phyloP scores from a whole-genome alignment of 1,140 invertebrate species.

The Geopemphigus sp. region DNA sequence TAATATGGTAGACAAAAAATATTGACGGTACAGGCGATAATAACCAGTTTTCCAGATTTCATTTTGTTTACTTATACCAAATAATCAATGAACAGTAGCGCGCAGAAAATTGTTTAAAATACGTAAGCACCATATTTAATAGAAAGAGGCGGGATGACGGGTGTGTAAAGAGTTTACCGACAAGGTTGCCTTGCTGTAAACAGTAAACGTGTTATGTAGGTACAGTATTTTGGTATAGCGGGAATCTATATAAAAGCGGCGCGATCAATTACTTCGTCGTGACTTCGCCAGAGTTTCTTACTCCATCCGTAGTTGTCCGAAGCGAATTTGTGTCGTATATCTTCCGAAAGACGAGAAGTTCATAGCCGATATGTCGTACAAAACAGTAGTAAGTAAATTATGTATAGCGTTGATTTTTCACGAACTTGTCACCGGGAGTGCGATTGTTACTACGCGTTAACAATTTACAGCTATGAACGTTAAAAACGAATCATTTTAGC shows the following conservation, averaged over 20 bases:
- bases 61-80: too few relatives aligned
- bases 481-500: too few relatives aligned
- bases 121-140: too few relatives aligned
- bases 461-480: too few relatives aligned
- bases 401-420: neutral
- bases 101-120: too few relatives aligned
- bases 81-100: too few relatives aligned
- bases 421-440: too few relatives aligned
- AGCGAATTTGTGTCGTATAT: neutral
- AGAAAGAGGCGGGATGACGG: neutral
- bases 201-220: neutral
- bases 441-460: too few relatives aligned
- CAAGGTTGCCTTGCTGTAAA: neutral
- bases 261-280: neutral
- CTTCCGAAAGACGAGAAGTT: neutral
- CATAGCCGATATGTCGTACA: slow-evolving; percentile 2
- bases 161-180: neutral
- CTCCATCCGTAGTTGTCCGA: neutral
- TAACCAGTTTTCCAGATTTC: too few relatives aligned
- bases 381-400: slow-evolving; percentile 12
- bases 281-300: neutral
- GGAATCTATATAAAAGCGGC: neutral
- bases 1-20: too few relatives aligned
- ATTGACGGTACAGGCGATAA: too few relatives aligned
- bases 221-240: neutral